These are phyloP conservation scores for Caenorhabditis imperialis DNA, from an alignment of 2,888 invertebrate species.

Conservation along the genomic window DNA sequence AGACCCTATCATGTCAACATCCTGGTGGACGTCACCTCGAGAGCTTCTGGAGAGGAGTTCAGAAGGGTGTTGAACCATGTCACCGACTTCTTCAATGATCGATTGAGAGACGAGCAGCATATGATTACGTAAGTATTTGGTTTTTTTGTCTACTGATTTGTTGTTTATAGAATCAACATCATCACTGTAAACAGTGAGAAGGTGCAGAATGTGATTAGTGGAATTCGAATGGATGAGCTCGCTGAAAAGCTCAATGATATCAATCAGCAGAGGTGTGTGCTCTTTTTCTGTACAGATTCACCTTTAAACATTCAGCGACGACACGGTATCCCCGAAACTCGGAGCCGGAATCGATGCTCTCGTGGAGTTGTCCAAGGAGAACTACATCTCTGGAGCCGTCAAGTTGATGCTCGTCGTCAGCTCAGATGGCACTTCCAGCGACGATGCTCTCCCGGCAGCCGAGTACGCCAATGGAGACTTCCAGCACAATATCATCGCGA, in stretches of 20 bases:
- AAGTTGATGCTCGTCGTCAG: slow-evolving; percentile 69
- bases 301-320: slow-evolving; percentile 57
- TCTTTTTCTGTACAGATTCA: not conserved
- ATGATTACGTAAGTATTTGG: slow-evolving; percentile 39
- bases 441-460: slow-evolving; percentile 66
- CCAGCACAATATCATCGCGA: slow-evolving; percentile 66
- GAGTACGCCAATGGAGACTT: slow-evolving; percentile 64
- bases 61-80: slow-evolving; percentile 61
- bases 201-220: slow-evolving; percentile 51
- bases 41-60: slow-evolving; percentile 66
- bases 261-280: slow-evolving; percentile 23
- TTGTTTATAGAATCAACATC: slow-evolving; percentile 63
- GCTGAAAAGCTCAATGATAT: slow-evolving; percentile 33
- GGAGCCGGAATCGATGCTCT: slow-evolving; percentile 70
- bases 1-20: slow-evolving; percentile 71
- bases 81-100: slow-evolving; percentile 62
- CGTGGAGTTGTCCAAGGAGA: slow-evolving; percentile 64
- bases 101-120: slow-evolving; percentile 61
- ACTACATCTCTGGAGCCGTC: slow-evolving; percentile 66
- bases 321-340: slow-evolving; percentile 68
- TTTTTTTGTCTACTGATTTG: not conserved
- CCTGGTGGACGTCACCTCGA: slow-evolving; percentile 69
- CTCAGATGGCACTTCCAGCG: slow-evolving; percentile 70
- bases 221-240: slow-evolving; percentile 45
- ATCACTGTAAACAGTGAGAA: slow-evolving; percentile 70